phyloP scores from a whole-genome alignment of 2,888 invertebrate species.

The Diarsia mendica region DNA sequence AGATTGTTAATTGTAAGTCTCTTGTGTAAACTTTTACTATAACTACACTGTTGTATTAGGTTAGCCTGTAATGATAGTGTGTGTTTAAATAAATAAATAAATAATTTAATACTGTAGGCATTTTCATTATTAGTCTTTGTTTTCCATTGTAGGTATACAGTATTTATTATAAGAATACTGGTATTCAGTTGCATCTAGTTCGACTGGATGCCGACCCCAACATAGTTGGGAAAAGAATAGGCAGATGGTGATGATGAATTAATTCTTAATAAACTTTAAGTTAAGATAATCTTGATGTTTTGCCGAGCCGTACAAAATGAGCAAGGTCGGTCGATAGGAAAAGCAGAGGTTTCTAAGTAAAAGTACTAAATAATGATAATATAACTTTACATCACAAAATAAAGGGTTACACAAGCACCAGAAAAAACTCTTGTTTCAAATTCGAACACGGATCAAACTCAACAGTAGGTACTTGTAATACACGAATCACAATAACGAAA shows the following conservation, averaged over 20 bases:
- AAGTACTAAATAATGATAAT: background rate
- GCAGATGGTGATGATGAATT: too few species aligned
- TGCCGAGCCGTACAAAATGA: background rate
- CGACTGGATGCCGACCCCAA: too few species aligned
- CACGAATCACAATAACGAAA: slow-evolving; percentile 9
- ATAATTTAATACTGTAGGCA: background rate
- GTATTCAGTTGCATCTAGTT: too few species aligned
- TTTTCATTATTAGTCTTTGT: background rate
- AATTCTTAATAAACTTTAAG: background rate
- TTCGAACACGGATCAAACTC: background rate
- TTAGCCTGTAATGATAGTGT: too few species aligned
- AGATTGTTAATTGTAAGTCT: too few species aligned
- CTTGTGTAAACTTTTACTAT: too few species aligned
- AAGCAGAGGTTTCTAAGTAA: background rate
- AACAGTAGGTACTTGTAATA: too few species aligned
- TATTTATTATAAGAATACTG: too few species aligned
- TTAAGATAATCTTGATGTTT: background rate
- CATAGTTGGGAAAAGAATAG: too few species aligned
- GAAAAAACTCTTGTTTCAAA: background rate
- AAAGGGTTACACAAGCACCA: background rate
- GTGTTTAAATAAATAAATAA: too few species aligned
- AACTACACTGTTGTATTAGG: too few species aligned
- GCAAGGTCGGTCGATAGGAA: background rate
- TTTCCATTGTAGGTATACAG: background rate
- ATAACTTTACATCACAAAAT: background rate